Evolutionary conservation across 2,113 vertebrate species (phyloP), one percentile per base, ranked within the genome.

Genomic region (Seriola rivoliana): DNA sequence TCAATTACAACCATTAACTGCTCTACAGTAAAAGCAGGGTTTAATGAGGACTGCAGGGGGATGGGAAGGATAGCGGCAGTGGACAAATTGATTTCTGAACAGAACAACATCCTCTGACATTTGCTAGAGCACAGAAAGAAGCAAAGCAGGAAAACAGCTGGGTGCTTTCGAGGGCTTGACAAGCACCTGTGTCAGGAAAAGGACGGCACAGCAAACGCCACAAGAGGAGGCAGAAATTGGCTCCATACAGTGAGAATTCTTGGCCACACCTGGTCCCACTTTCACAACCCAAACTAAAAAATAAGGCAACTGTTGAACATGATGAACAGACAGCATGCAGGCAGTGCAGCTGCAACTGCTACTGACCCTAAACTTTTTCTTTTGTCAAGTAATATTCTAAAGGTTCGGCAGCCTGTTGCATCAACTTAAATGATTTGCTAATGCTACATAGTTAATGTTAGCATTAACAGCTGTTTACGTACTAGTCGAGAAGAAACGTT

Each of bases 191-290:
- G 4, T 14, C 29, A 40, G 38, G 8, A 40, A 25, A 60, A 10
- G 12, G 25, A 25, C 2, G 40, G 48, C 4, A 7, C 59, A 59
- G 52, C 40, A 77, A 34, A 78, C 52, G 73, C n/a, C 60, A 50
- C 12, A 19, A 54, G 25, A 54, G 9, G 50, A 59, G 19, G 5
- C 46, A 68, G 48, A 88, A 60, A 88, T 82, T 71, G 78, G 62
- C 82, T 78, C 52, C 59, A 70, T 60, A 2, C 54, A 12, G 75
- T 29, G 73, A 84, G 75, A 84, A 78, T 52, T 44, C 63, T 32
- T 46, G 32, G 52, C 70, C 68, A 81, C 78, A 85, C 84, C 78
- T 81, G 78, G 55, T 79, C 63, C 62, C 70, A 64, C 69, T 64
- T 84, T 25, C 25, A 55, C 75, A 46, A 7, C 52, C 32, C 42